Base-by-base conservation (phyloP, 2,888 invertebrate species). In the Cistogaster globosa region DNA sequence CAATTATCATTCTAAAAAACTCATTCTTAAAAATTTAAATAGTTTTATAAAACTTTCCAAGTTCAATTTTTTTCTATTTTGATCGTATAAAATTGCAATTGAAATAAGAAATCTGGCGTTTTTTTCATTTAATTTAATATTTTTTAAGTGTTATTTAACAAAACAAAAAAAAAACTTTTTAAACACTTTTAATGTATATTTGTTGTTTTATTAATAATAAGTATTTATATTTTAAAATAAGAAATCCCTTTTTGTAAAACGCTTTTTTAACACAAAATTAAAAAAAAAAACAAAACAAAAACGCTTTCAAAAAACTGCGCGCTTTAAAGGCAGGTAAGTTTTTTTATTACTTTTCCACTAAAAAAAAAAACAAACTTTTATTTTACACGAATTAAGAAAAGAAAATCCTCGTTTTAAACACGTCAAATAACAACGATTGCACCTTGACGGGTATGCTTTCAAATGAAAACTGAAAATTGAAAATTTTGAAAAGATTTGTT, bases 141-240 rank as follows among this genome's bases (percentile, higher is more conserved):
- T 74, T 60, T 79, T 63, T 74, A 80, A 87, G 22, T 87, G 86
- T 87, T 86, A 87, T 38, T 51, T 11, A 22, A 57, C 36, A 69
- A 60, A 74, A 74, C 48, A 84, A 87, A 86, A 79, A 80, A 86
- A 87, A n/a, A n/a, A n/a, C n/a, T 84, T 36, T 69, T 42, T 74
- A 74, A 77, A 69, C 58, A 84, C 75, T 87, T 86, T 84, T 82
- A 60, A 75, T 86, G 83, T 86, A 83, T 77, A 83, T 80, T 86
- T 86, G 86, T 86, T 86, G 80, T 87, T 84, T 86, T 81, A 82
- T 75, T 81, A 77, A 86, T 81, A 77, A 83, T 75, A 83, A 78
- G 78, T 65, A 63, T 72, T 62, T 71, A 51, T 79, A 79, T 58
- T 65, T 79, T 79, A 55, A 63, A 75, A 67, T 5, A 32, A 32